Evolutionary conservation across 2,113 vertebrate species (phyloP).

Genomic region (Pelusios castaneus): DNA sequence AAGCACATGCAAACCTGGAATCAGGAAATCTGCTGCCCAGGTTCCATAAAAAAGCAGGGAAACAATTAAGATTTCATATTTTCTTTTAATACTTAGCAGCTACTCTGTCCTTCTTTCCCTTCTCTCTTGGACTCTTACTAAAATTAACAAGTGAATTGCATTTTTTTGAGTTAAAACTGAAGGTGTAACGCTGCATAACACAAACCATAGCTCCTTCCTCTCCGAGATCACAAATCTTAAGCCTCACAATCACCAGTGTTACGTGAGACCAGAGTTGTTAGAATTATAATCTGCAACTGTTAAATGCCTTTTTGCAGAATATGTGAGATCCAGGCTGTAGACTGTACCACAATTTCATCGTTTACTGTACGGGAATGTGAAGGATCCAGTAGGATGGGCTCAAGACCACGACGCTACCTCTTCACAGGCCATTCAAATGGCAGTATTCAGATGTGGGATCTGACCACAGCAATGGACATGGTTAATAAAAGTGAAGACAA

Average conservation of each 20-base stretch:
- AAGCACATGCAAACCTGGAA: not conserved
- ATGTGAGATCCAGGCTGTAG: slow-evolving; percentile 96
- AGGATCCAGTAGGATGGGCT: slow-evolving; percentile 97
- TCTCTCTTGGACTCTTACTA: not conserved
- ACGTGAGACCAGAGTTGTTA: not conserved
- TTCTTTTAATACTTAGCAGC: not conserved
- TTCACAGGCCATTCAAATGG: slow-evolving; percentile 97
- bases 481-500: slow-evolving; percentile 91
- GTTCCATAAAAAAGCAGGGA: not conserved
- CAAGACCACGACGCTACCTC: slow-evolving; percentile 92
- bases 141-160: not conserved
- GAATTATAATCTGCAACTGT: not conserved
- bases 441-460: slow-evolving; percentile 99
- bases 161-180: not conserved
- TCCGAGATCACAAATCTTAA: not conserved
- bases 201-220: not conserved
- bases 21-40: not conserved
- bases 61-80: not conserved
- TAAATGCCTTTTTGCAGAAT: slow-evolving; percentile 78
- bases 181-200: not conserved
- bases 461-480: slow-evolving; percentile 97
- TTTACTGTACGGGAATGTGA: slow-evolving; percentile 97
- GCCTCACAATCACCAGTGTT: not conserved
- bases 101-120: not conserved
- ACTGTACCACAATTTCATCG: slow-evolving; percentile 92